Conservation (phyloP, 1,140 invertebrate genomes). For the Zaprionus davidi region DNA sequence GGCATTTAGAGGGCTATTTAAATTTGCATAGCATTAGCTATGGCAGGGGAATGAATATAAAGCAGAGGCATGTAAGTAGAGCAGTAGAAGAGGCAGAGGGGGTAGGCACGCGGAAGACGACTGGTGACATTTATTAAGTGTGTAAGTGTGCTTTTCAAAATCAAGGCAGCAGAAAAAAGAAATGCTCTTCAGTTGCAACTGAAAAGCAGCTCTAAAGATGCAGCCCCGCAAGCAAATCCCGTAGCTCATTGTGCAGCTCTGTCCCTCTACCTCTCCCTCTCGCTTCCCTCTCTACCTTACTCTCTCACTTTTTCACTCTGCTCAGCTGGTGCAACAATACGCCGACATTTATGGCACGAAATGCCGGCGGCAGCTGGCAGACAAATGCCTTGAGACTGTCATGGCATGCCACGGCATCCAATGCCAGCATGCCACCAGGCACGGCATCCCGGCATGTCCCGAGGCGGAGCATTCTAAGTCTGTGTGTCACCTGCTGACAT, state of each 20-base stretch:
- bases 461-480: conserved; percentile 55
- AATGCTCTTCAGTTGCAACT: conserved; percentile 35
- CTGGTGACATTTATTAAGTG: conserved; percentile 66
- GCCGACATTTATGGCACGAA: conserved; percentile 74
- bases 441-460: background rate
- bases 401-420: conserved; percentile 15
- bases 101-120: background rate
- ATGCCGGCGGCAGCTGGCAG: conserved; percentile 63
- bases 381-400: conserved; percentile 68
- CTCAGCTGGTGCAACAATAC: conserved; percentile 68
- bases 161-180: conserved; percentile 71
- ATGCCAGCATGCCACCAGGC: conserved; percentile 53
- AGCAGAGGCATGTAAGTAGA: background rate
- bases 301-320: background rate
- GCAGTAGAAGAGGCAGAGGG: background rate
- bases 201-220: background rate
- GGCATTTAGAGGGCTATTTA: conserved; percentile 51
- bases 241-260: conserved; percentile 46
- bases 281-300: background rate
- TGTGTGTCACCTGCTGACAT: conserved; percentile 65
- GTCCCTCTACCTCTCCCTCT: too few species aligned
- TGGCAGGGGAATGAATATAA: background rate
- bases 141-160: conserved; percentile 76
- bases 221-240: conserved; percentile 13
- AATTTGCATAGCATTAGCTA: conserved; percentile 72